phyloP scores from a whole-genome alignment of 2,113 vertebrate genomes.

The Chaetodon auriga region DNA sequence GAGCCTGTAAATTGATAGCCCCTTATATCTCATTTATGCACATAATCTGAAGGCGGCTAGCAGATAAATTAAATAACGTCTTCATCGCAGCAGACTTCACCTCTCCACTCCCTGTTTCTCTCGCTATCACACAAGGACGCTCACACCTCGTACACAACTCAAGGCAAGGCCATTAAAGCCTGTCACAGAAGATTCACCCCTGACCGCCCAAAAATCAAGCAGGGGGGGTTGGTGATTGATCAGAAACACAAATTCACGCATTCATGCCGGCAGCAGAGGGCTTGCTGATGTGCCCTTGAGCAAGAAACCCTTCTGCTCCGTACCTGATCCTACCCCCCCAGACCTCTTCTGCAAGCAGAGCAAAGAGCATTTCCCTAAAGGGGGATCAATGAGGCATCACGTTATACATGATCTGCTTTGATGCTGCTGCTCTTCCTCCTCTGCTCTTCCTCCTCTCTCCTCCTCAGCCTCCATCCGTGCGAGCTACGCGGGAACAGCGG shows the following conservation, averaged over 20 bases:
- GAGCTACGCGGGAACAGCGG: not conserved
- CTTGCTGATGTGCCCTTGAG: constrained; percentile 20
- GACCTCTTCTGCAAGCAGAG: constrained; percentile 32
- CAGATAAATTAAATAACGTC: constrained; percentile 41
- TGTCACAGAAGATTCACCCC: constrained; percentile 18
- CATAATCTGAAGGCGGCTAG: constrained; percentile 33
- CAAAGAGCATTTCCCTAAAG: constrained; percentile 15
- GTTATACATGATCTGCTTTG: constrained; percentile 43
- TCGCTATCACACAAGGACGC: constrained; percentile 41
- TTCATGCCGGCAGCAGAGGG: not conserved
- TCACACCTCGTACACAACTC: constrained; percentile 29
- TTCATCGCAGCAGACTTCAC: not conserved
- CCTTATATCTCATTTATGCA: constrained; percentile 46
- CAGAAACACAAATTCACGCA: too few relatives aligned
- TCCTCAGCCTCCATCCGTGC: not conserved
- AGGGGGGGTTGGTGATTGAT: not conserved
- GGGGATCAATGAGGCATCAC: constrained; percentile 41
- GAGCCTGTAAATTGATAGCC: constrained; percentile 49
- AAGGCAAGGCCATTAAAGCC: constrained; percentile 17
- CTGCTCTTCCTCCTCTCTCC: not conserved
- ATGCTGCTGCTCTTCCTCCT: constrained; percentile 2
- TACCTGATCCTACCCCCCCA: constrained; percentile 33
- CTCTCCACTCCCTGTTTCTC: not conserved
- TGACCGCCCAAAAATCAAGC: not conserved
- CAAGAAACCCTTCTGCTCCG: not conserved